Evolutionary conservation across 1,140 invertebrate species (phyloP).

Genomic region (Eurosta solidaginis): DNA sequence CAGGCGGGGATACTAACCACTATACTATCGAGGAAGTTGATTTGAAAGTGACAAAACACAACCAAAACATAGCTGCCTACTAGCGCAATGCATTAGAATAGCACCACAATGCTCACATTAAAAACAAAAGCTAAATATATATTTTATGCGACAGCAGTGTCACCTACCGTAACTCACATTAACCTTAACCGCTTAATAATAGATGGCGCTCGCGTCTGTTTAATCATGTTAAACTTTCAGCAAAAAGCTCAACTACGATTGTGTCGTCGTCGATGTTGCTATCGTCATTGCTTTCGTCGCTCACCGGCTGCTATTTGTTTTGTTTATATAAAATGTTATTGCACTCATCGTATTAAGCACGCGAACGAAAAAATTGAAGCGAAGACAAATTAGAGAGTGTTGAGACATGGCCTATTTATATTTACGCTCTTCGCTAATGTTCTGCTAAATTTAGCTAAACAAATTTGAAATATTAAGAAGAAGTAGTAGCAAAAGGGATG

Average conservation of each 20-base stretch:
- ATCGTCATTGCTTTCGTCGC: slow-evolving; percentile 7
- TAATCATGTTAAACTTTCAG: slow-evolving; percentile 14
- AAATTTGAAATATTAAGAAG: not conserved
- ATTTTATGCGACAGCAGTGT: not conserved
- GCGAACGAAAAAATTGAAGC: not conserved
- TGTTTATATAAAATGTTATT: slow-evolving; percentile 32
- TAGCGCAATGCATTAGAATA: not conserved
- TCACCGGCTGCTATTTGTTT: slow-evolving; percentile 5
- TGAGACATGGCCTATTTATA: not conserved
- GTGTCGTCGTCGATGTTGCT: not conserved
- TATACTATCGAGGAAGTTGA: slow-evolving; percentile 52
- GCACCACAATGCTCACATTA: not conserved
- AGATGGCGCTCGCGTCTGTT: not conserved
- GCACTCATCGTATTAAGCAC: not conserved
- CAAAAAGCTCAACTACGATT: not conserved
- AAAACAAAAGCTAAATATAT: not conserved
- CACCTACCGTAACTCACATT: not conserved
- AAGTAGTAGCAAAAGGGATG: not conserved
- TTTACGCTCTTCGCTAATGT: not conserved
- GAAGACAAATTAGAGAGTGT: not conserved
- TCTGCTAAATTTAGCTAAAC: slow-evolving; percentile 14
- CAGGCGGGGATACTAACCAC: slow-evolving; percentile 54
- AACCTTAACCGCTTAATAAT: not conserved
- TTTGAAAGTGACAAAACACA: not conserved
- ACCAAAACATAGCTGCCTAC: not conserved